These are phyloP conservation scores for Agrilus planipennis DNA, from an alignment of 1,140 invertebrate species.

Conservation along the genomic window DNA sequence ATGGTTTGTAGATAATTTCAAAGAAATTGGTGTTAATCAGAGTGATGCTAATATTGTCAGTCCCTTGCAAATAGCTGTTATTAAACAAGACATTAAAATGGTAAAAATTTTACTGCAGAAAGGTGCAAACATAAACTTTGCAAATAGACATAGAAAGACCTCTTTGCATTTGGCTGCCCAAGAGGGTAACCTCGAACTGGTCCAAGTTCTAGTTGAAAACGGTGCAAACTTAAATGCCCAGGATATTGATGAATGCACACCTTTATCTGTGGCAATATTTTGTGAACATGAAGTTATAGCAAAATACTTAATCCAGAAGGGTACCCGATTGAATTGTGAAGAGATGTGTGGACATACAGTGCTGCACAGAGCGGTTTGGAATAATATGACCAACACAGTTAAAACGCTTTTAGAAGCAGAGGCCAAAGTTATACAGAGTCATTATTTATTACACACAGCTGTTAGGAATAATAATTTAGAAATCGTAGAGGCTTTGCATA, in stretches of 20 bases:
- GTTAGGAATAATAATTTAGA: constrained; percentile 37
- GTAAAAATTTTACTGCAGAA: constrained; percentile 67
- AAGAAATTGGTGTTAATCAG: constrained; percentile 27
- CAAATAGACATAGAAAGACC: constrained; percentile 81
- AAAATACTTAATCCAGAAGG: constrained; percentile 36
- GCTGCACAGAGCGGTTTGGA: constrained; percentile 12
- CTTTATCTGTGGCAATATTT: constrained; percentile 41
- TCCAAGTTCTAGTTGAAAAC: constrained; percentile 43
- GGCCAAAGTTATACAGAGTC: constrained; percentile 42
- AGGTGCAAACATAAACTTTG: constrained; percentile 67
- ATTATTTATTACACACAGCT: constrained; percentile 44
- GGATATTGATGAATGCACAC: constrained; percentile 43
- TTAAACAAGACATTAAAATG: constrained; percentile 39
- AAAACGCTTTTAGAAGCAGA: constrained; percentile 38
- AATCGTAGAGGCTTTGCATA: constrained; percentile 38
- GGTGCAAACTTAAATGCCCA: constrained; percentile 44
- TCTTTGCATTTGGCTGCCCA: constrained; percentile 85
- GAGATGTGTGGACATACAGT: constrained; percentile 33
- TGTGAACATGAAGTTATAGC: constrained; percentile 37
- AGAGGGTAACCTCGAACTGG: constrained; percentile 37
- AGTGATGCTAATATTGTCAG: constrained; percentile 26
- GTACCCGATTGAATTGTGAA: constrained; percentile 46
- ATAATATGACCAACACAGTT: constrained; percentile 12
- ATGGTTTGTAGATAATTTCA: too few species aligned
- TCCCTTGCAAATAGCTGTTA: constrained; percentile 46